A percentile compares a stretch with the other conserved stretches of the same genome.
phyloP scores from a whole-genome alignment of 2,888 invertebrate species.

The Aromia moschata region DNA sequence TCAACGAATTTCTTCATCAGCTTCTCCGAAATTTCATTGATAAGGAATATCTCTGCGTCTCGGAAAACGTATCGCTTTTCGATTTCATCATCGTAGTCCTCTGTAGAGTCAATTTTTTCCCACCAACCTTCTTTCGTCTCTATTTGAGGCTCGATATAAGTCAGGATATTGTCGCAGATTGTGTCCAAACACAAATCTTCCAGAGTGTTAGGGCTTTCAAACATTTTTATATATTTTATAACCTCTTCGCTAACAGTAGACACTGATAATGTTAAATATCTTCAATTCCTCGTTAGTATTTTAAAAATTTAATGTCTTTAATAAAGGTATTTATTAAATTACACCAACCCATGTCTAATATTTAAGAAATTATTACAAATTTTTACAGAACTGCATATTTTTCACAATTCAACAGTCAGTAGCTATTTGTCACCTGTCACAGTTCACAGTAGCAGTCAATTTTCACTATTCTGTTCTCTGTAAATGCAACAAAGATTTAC shows the following conservation, averaged over 20 bases:
- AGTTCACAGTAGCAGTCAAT: no score
- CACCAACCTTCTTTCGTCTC: conserved; percentile 47
- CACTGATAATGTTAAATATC: no score
- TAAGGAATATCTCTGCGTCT: conserved; percentile 68
- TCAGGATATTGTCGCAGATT: conserved; percentile 71
- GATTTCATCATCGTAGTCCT: conserved; percentile 39
- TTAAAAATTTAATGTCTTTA: no score
- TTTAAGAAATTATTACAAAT: no score
- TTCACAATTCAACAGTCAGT: no score
- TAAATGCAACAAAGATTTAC: no score
- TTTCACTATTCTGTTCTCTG: no score
- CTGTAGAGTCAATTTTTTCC: conserved; percentile 40
- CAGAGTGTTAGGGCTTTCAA: conserved; percentile 70
- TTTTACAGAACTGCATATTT: no score
- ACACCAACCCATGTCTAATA: no score
- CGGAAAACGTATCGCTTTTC: conserved; percentile 60
- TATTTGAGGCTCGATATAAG: conserved; percentile 56
- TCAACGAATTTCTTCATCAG: conserved; percentile 66
- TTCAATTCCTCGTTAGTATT: no score
- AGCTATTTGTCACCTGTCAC: no score
- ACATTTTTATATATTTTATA: conserved; percentile 62
- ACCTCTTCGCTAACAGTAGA: conserved; percentile 20
- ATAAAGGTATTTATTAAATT: no score
- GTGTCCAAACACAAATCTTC: conserved; percentile 72
- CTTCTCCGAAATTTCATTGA: conserved; percentile 68